phyloP scores from a whole-genome alignment of 2,888 invertebrate species.

The Quadroppia sp. region DNA sequence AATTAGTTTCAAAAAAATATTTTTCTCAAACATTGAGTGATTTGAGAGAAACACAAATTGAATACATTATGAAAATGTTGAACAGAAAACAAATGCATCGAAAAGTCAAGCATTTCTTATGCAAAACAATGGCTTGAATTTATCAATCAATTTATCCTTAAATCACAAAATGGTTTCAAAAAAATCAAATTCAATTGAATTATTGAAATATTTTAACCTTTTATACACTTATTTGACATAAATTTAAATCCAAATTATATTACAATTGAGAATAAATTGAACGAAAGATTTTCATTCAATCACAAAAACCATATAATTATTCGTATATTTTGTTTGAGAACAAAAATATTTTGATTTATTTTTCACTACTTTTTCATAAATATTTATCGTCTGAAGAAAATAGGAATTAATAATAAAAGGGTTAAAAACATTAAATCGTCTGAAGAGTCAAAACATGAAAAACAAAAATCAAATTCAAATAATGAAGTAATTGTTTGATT shows the following conservation, averaged over 20 bases:
- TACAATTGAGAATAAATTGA: not conserved
- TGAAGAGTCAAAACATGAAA: too few species aligned
- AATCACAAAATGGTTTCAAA: not conserved
- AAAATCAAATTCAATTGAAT: not conserved
- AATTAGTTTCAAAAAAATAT: too few species aligned
- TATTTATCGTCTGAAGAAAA: too few species aligned
- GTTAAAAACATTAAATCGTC: not conserved
- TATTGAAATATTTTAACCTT: not conserved
- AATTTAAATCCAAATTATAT: not conserved
- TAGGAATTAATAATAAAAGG: not conserved
- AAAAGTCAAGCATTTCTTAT: too few species aligned
- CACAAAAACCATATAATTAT: not conserved
- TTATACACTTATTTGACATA: not conserved
- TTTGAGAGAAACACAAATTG: too few species aligned
- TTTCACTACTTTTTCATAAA: too few species aligned
- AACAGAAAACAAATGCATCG: too few species aligned
- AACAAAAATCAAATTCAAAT: not conserved
- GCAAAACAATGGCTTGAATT: not conserved
- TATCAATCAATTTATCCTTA: not conserved
- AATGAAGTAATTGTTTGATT: conserved; percentile 10
- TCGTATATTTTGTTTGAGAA: too few species aligned
- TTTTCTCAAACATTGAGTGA: too few species aligned
- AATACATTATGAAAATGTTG: too few species aligned
- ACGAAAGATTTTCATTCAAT: not conserved
- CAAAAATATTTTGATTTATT: too few species aligned